Conservation (phyloP, 2,888 invertebrate genomes). For the Cataglyphis albicans region DNA sequence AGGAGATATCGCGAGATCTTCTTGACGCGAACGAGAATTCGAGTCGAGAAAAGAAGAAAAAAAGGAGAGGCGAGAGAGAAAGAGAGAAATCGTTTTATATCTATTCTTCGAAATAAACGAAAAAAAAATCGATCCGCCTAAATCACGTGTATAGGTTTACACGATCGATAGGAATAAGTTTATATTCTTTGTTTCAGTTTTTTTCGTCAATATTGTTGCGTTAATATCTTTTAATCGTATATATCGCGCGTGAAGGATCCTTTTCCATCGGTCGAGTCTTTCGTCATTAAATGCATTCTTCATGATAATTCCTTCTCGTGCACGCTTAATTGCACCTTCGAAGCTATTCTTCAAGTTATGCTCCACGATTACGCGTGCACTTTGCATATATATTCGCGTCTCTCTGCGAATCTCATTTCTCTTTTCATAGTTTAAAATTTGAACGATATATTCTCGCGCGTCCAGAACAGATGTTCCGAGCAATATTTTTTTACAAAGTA, state of each 20-base stretch:
- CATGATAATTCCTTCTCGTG: slow-evolving; percentile 34
- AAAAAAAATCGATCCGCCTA: slow-evolving; percentile 45
- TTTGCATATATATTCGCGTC: slow-evolving; percentile 25
- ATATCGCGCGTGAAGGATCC: slow-evolving; percentile 67
- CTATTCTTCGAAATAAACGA: slow-evolving; percentile 51
- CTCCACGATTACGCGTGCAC: slow-evolving; percentile 44
- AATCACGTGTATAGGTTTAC: slow-evolving; percentile 54
- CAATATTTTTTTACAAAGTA: slow-evolving; percentile 52
- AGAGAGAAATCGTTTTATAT: slow-evolving; percentile 62
- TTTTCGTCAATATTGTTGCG: slow-evolving; percentile 33
- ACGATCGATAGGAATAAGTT: slow-evolving; percentile 57
- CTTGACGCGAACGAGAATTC: slow-evolving; percentile 8
- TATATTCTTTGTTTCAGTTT: slow-evolving; percentile 52
- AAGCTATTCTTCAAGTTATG: slow-evolving; percentile 9
- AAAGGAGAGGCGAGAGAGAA: slow-evolving; percentile 10
- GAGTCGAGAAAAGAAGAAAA: background rate
- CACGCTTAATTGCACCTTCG: slow-evolving; percentile 38
- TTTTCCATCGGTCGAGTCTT: slow-evolving; percentile 61
- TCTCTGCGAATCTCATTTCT: slow-evolving; percentile 37
- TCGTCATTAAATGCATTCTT: slow-evolving; percentile 58
- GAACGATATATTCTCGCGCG: slow-evolving; percentile 51
- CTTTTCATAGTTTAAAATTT: slow-evolving; percentile 40
- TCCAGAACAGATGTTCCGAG: slow-evolving; percentile 52
- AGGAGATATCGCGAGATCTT: slow-evolving; percentile 29
- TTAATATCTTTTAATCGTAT: slow-evolving; percentile 41